A percentile compares a stretch with the other conserved stretches of the same genome.
Evolutionary conservation across 2,797 vertebrate genomes (phyloP).

Genomic region (Tadarida brasiliensis): DNA sequence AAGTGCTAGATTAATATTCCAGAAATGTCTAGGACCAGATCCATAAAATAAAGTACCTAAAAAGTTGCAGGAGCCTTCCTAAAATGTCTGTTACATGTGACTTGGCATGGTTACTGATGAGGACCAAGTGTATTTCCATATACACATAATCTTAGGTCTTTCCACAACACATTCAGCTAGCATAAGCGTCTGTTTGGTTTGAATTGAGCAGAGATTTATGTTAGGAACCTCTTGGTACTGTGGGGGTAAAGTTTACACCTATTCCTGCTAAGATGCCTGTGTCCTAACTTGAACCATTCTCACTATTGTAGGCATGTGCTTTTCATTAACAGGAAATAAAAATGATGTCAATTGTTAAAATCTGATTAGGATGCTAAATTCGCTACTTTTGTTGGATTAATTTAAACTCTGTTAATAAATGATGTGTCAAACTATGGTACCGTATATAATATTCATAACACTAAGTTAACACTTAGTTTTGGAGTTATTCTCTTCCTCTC

Average conservation of each 20-base stretch:
- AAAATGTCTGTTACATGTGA: constrained; percentile 66
- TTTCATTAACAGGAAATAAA: constrained; percentile 57
- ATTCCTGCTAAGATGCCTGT: constrained; percentile 35
- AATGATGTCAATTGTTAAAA: neutral
- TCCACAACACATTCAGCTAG: constrained; percentile 50
- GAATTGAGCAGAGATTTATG: constrained; percentile 36
- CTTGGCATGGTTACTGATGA: constrained; percentile 56
- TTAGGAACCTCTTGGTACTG: constrained; percentile 19
- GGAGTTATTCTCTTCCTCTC: neutral
- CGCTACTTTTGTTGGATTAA: neutral
- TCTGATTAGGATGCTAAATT: neutral
- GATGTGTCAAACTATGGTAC: neutral
- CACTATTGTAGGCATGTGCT: neutral
- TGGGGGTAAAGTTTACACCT: constrained; percentile 56
- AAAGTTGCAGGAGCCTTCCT: constrained; percentile 11
- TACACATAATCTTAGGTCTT: constrained; percentile 58
- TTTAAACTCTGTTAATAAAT: neutral
- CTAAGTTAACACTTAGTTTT: neutral
- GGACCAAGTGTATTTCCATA: constrained; percentile 74
- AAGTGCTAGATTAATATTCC: constrained; percentile 75
- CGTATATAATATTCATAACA: neutral
- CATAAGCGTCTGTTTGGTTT: neutral
- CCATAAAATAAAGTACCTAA: constrained; percentile 72
- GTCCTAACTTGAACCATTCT: constrained; percentile 14
- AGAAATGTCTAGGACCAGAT: constrained; percentile 68